A percentile compares a stretch with the other conserved stretches of the same genome.
Evolutionary conservation across 2,888 invertebrate species (phyloP).

Genomic region (Myopa testacea): DNA sequence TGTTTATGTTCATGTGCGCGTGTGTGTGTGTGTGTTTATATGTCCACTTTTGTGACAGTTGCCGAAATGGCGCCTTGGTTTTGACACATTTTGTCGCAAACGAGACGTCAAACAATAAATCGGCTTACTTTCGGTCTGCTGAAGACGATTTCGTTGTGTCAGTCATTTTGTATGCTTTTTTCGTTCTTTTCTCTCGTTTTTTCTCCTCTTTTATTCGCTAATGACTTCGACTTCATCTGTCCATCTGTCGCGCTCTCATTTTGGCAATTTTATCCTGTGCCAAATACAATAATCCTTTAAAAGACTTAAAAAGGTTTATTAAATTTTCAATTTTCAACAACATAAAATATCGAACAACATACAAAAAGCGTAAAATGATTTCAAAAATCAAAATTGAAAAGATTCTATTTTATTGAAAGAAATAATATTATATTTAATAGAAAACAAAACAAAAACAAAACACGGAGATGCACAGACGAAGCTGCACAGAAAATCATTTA

Average conservation of each 20-base stretch:
- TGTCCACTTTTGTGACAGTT: constrained; percentile 48
- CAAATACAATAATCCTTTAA: too few relatives aligned
- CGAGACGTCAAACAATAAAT: constrained; percentile 13
- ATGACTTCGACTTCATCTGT: too few relatives aligned
- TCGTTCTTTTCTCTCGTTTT: too few relatives aligned
- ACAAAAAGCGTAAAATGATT: neutral
- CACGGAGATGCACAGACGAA: neutral
- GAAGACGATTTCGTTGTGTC: too few relatives aligned
- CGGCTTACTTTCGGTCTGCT: too few relatives aligned
- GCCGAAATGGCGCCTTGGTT: constrained; percentile 48
- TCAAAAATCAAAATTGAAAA: neutral
- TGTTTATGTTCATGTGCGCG: neutral
- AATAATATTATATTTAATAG: neutral
- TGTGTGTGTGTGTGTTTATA: constrained; percentile 18
- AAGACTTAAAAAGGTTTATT: too few relatives aligned
- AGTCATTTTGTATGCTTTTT: too few relatives aligned
- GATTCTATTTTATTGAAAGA: neutral
- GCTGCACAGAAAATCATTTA: neutral
- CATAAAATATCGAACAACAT: neutral
- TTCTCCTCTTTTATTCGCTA: too few relatives aligned
- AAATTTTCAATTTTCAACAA: too few relatives aligned
- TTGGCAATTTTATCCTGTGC: too few relatives aligned
- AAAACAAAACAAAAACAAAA: constrained; percentile 9
- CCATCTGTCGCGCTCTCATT: too few relatives aligned
- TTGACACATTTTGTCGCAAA: constrained; percentile 39